Evolutionary conservation across 2,888 invertebrate species (phyloP).

Genomic region (Caenorhabditis sp.): DNA sequence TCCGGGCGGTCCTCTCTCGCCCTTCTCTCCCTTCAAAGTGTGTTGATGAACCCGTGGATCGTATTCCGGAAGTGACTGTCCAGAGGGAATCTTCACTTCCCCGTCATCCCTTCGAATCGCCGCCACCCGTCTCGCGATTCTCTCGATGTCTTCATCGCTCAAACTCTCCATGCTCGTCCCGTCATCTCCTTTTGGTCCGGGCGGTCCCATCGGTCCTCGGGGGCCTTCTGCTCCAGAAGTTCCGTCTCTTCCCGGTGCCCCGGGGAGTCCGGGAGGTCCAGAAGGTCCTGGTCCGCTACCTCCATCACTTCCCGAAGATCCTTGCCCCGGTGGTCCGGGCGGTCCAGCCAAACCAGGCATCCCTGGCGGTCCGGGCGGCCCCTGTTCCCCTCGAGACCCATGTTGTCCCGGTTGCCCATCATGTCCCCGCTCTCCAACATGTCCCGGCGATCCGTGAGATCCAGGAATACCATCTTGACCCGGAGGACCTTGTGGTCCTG

Average conservation of each 20-base stretch:
- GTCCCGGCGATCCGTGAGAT: slow-evolving; percentile 70
- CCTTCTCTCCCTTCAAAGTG: slow-evolving; percentile 70
- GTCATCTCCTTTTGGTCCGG: slow-evolving; percentile 64
- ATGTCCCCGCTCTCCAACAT: slow-evolving; percentile 67
- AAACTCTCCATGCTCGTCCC: slow-evolving; percentile 71
- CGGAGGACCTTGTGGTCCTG: slow-evolving; percentile 70
- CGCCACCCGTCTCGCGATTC: slow-evolving; percentile 71
- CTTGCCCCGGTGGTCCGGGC: slow-evolving; percentile 68
- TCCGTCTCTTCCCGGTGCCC: slow-evolving; percentile 70
- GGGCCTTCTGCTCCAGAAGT: slow-evolving; percentile 30
- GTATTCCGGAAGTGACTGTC: slow-evolving; percentile 68
- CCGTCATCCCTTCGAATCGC: too few relatives aligned
- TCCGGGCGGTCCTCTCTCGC: slow-evolving; percentile 65
- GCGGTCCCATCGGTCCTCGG: slow-evolving; percentile 62
- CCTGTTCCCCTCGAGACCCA: slow-evolving; percentile 68
- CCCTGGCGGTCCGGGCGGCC: slow-evolving; percentile 58
- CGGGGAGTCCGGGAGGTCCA: slow-evolving; percentile 69
- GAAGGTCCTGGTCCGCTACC: slow-evolving; percentile 40
- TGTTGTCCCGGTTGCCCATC: slow-evolving; percentile 66
- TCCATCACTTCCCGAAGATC: slow-evolving; percentile 19
- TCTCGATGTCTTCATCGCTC: slow-evolving; percentile 77
- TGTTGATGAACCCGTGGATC: slow-evolving; percentile 65
- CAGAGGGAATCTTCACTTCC: slow-evolving; percentile 44
- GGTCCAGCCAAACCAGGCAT: slow-evolving; percentile 60
- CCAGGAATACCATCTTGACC: slow-evolving; percentile 74